Evolutionary conservation across 2,113 vertebrate genomes (phyloP), one percentile per base, ranked within the genome.

Genomic region (Zosterops hypoxanthus): DNA sequence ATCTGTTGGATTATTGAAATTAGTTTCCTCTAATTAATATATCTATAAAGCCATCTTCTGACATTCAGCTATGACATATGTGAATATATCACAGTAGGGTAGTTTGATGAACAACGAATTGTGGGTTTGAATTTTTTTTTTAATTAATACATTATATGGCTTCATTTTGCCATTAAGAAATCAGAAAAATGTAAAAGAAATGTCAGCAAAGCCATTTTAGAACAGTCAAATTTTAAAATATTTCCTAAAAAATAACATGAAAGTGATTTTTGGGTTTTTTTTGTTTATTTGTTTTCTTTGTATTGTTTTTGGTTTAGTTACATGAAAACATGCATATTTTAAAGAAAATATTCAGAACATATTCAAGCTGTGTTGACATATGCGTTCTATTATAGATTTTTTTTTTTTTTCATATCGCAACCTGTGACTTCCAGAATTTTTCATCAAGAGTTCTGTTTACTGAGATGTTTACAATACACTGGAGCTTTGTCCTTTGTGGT

Each of bases 391-490:
- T 34, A 31, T 50, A 25, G 22, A 44, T 18, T 11, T 61, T 23
- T 65, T 79, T 28, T 82, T 91, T 79, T 28, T 82, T 91, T 83
- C 7, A 28, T 82, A 57, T 52, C 76, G 24, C 71, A 85, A 33
- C 13, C 12, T 77, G 12, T 39, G 36, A 41, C 41, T 72, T 83
- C 8, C 76, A 65, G 34, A 86, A 68, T 83, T 75, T 72, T 94
- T 93, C 76, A 90, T 86, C 33, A 87, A 82, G 65, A 64, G 26
- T 39, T 90, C 79, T 92, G 42, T 92, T 95, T 93, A 65, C 34
- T 52, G 23, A 69, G 28, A 69, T 50, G 19, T 69, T 91, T 53
- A 87, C 14, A 76, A n/a, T 60, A 72, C 63, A 44, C 53, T 46
- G 28, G 28, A 78, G 59, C 9, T 90, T 78, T 96, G 72, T 26